A percentile compares a stretch with the other conserved stretches of the same genome.
Conservation (phyloP, 2,113 vertebrate species). For the Nesoenas mayeri region DNA sequence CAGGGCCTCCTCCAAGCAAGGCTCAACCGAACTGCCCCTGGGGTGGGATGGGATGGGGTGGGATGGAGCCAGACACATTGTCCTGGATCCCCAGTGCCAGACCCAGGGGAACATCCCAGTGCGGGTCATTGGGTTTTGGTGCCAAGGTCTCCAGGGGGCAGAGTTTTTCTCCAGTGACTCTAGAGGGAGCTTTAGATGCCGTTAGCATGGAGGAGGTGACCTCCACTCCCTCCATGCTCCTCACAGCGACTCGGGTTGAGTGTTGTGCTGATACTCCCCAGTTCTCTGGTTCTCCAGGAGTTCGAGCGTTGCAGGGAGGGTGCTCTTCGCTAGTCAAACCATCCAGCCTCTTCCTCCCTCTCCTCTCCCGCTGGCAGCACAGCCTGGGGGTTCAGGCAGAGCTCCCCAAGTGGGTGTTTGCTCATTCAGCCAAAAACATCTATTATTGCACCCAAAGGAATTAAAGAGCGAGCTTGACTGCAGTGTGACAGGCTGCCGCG, state of each 20-base stretch:
- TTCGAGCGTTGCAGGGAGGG: background rate
- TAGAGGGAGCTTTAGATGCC: background rate
- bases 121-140: background rate
- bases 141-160: background rate
- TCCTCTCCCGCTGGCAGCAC: rapidly evolving
- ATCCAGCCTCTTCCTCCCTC: background rate
- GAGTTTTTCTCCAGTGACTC: background rate
- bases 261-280: background rate
- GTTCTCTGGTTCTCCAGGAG: background rate
- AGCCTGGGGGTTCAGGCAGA: background rate
- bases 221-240: background rate
- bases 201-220: background rate
- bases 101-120: rapidly evolving
- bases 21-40: background rate
- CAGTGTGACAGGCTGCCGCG: background rate
- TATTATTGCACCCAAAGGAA: background rate
- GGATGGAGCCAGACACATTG: background rate
- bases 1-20: background rate
- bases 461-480: background rate
- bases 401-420: background rate
- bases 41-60: too few relatives aligned
- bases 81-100: background rate
- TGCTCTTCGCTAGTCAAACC: background rate
- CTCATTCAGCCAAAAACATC: background rate
- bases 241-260: background rate